Conservation (phyloP, 2,113 vertebrate species). For the Cyphomyrus discorhynchus region DNA sequence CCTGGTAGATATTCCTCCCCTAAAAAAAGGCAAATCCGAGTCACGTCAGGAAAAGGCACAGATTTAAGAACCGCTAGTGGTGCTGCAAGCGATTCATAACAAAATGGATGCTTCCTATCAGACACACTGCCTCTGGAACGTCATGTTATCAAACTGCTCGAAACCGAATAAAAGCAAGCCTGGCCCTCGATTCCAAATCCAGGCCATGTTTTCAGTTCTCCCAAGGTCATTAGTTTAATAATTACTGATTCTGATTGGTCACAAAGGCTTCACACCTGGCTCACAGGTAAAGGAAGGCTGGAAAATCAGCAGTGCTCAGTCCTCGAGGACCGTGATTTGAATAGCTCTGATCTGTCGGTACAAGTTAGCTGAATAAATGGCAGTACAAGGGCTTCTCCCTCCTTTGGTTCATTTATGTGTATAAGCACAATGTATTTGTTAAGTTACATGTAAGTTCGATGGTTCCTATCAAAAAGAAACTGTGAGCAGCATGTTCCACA, state of each 20-base stretch:
- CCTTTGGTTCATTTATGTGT: background rate
- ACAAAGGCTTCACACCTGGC: no score
- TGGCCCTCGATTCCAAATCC: no score
- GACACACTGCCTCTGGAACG: background rate
- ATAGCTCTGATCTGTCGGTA: background rate
- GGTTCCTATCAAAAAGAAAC: background rate
- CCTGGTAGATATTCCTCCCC: background rate
- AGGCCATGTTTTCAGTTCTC: no score
- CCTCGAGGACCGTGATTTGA: no score
- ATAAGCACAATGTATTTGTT: background rate
- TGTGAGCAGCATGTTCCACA: background rate
- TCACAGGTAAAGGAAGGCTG: no score
- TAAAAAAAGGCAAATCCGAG: background rate
- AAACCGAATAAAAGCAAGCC: background rate
- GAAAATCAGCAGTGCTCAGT: no score
- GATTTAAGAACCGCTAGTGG: background rate
- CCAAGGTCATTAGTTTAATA: no score
- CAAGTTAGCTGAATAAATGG: background rate
- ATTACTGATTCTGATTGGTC: no score
- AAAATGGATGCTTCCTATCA: background rate
- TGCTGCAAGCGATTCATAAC: background rate
- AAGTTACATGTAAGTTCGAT: background rate
- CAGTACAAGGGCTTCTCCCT: background rate
- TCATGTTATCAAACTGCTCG: background rate
- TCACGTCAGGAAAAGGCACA: background rate